Evolutionary conservation across 2,797 vertebrate species (phyloP), one percentile per base, ranked within the genome.

Genomic region (Pampus argenteus): DNA sequence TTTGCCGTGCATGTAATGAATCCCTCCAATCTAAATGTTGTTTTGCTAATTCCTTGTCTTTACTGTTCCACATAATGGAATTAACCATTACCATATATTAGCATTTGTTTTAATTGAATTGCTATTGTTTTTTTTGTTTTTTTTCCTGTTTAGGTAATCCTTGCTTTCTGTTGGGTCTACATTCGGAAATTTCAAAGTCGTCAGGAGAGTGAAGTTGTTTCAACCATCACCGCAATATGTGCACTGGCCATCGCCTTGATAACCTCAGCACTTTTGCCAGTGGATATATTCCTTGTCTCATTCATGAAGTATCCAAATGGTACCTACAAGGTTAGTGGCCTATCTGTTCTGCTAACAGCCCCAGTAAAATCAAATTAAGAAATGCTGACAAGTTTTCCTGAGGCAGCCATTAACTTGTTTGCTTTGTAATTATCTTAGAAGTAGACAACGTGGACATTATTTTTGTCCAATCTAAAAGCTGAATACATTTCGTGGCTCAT

Each of bases 261-360:
- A 91, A 97, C 98, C 0, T 98, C 98, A 17, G 98, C 98, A 0
- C 96, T 99, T 14, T 92, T 99, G 36, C 98, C 98, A 1, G 97
- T 99, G 92, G 98, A 99, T 82, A 99, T 99, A 89, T 99, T 99
- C 83, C 93, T 99, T 52, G 98, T 99, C 84, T 99, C 98, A 0
- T 99, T 97, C 79, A 98, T 98, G 97, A 99, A 99, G 92, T 94
- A 96, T 83, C 94, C 93, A 78, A 98, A 98, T 84, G 98, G 98
- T 25, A 98, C 97, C 60, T 99, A 98, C 90, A 99, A 99, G 97
- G 98, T 97, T 91, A 82, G 90, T 91, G n/a, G n/a, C n/a, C n/a
- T n/a, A 57, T 72, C 40, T 51, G 17, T 79, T 76, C 55, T 56
- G 36, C 50, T 69, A 66, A 71, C 54, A 45, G 29, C 15, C 1